phyloP scores from a whole-genome alignment of 64 coral and sea anemone genomes.

The Pocillopora verrucosa region DNA sequence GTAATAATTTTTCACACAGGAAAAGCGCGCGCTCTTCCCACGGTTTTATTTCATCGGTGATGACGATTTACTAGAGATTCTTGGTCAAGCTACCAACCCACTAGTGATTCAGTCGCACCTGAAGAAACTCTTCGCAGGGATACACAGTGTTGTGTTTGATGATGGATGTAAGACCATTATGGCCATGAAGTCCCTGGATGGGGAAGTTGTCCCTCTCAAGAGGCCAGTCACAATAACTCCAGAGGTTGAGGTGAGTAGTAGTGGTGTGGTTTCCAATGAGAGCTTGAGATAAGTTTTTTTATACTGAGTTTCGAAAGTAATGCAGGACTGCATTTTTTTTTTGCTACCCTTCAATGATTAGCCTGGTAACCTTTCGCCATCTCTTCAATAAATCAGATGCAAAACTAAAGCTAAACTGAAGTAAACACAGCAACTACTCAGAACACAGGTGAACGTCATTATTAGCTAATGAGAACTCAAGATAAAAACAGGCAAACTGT shows the following conservation, averaged over 20 bases:
- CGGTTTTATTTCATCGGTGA: conserved; percentile 98
- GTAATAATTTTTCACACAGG: conserved; percentile 35
- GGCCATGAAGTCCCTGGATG: conserved; percentile 96
- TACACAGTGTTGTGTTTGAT: conserved; percentile 91
- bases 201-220: conserved; percentile 86
- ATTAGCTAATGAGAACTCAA: no score
- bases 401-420: no score
- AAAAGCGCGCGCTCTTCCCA: conserved; percentile 95
- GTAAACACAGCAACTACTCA: no score
- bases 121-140: conserved; percentile 96
- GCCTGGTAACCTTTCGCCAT: no score
- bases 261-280: no score
- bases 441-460: no score
- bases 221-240: conserved; percentile 90
- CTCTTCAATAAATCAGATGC: no score
- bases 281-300: not conserved
- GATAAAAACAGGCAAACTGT: no score
- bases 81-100: conserved; percentile 96
- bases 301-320: no score
- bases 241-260: conserved; percentile 81
- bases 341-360: no score
- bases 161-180: conserved; percentile 91
- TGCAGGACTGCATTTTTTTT: no score
- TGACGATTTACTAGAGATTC: conserved; percentile 91
- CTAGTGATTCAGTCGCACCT: conserved; percentile 94